A percentile compares a stretch with the other conserved stretches of the same genome.
phyloP scores from a whole-genome alignment of 2,113 vertebrate species.

The Pterocles burchelli region DNA sequence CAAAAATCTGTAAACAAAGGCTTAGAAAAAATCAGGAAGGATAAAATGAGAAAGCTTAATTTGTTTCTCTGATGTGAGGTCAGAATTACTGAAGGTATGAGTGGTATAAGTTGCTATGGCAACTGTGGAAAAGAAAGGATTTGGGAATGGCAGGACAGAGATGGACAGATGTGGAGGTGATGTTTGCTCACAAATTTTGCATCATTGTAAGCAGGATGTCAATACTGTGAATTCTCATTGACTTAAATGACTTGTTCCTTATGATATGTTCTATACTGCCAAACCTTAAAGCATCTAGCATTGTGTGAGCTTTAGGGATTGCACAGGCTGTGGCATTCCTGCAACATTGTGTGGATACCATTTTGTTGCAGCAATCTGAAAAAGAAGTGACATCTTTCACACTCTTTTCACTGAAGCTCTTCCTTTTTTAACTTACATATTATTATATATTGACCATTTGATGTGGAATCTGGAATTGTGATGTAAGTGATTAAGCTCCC shows the following conservation, averaged over 20 bases:
- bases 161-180: not conserved
- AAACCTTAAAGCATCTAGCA: not conserved
- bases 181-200: not conserved
- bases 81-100: not conserved
- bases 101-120: not conserved
- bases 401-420: not conserved
- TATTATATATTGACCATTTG: not conserved
- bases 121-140: not conserved
- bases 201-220: not conserved
- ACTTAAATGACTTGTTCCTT: not conserved
- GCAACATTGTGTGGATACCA: accelerated
- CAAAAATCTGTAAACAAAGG: not conserved
- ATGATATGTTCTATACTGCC: not conserved
- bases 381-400: not conserved
- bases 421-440: not conserved
- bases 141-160: not conserved
- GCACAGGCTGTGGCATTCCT: not conserved
- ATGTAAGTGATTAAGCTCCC: not conserved
- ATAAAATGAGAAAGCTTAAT: not conserved
- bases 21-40: not conserved
- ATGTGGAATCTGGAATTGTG: not conserved
- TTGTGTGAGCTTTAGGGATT: not conserved
- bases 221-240: not conserved
- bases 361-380: not conserved
- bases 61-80: not conserved